A percentile compares a stretch with the other conserved stretches of the same genome.
These are phyloP conservation scores for Acanthopagrus latus DNA, from an alignment of 2,797 vertebrate species.

Conservation along the genomic window DNA sequence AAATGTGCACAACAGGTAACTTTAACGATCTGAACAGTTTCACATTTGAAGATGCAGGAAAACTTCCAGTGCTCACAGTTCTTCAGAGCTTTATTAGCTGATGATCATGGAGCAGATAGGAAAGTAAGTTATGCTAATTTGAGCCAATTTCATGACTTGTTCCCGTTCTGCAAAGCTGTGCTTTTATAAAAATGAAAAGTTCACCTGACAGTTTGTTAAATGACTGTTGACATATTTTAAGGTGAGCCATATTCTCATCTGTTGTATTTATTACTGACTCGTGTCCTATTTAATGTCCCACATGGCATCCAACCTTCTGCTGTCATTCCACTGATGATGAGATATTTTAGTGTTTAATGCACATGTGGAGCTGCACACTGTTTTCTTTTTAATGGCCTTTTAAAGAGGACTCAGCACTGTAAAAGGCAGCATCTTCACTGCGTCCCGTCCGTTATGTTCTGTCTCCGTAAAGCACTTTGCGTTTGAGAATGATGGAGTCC, in stretches of 20 bases:
- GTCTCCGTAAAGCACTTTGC: neutral
- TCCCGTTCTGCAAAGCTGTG: neutral
- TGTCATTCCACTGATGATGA: neutral
- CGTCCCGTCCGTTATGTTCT: neutral
- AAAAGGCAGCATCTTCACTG: neutral
- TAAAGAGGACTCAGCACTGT: neutral
- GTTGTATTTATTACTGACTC: neutral
- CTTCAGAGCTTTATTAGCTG: neutral
- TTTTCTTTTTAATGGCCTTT: neutral
- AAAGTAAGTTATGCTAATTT: too few relatives aligned
- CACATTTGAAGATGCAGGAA: neutral
- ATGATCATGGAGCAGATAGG: neutral
- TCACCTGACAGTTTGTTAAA: conserved; percentile 15
- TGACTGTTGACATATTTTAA: conserved; percentile 3
- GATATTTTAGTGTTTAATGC: neutral
- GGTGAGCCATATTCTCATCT: neutral
- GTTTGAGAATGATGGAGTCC: neutral
- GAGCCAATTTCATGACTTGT: neutral
- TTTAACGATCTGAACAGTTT: neutral
- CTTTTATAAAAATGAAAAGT: neutral
- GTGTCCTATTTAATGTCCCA: conserved; percentile 9
- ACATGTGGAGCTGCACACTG: neutral
- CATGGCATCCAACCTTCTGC: neutral
- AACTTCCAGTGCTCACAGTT: neutral
- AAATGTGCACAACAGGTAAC: neutral